phyloP scores from a whole-genome alignment of 2,113 vertebrate genomes.

The Hippopotamus amphibius region DNA sequence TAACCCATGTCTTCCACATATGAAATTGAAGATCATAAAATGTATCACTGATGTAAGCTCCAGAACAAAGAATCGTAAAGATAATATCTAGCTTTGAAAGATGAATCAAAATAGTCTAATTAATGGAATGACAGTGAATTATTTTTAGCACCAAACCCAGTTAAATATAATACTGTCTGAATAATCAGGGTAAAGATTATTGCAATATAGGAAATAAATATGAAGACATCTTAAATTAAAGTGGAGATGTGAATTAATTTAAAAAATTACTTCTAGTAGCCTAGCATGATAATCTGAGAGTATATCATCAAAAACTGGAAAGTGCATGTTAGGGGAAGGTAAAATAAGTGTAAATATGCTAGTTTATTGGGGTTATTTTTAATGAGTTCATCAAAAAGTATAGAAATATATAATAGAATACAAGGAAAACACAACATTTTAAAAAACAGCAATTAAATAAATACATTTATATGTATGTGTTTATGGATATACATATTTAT shows the following conservation, averaged over 20 bases:
- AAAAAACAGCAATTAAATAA: not conserved
- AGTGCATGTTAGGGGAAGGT: too few relatives aligned
- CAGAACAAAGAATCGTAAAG: not conserved
- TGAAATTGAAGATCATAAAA: not conserved
- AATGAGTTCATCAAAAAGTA: too few relatives aligned
- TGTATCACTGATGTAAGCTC: not conserved
- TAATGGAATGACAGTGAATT: not conserved
- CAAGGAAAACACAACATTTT: not conserved
- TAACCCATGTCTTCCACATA: not conserved
- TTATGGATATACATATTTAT: not conserved
- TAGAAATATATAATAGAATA: too few relatives aligned
- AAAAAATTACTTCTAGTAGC: too few relatives aligned
- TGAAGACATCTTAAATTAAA: too few relatives aligned
- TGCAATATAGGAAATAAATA: too few relatives aligned
- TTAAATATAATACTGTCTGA: not conserved
- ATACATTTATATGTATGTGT: not conserved
- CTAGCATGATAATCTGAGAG: too few relatives aligned
- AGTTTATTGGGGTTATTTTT: too few relatives aligned
- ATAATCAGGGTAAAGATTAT: not conserved
- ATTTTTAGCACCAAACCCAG: not conserved
- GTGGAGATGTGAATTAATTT: too few relatives aligned
- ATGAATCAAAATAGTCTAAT: not conserved
- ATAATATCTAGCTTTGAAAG: not conserved
- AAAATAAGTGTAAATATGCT: too few relatives aligned
- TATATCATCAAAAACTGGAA: too few relatives aligned